Conservation (phyloP, 2,888 invertebrate species). For the Sclerodermus sp. region DNA sequence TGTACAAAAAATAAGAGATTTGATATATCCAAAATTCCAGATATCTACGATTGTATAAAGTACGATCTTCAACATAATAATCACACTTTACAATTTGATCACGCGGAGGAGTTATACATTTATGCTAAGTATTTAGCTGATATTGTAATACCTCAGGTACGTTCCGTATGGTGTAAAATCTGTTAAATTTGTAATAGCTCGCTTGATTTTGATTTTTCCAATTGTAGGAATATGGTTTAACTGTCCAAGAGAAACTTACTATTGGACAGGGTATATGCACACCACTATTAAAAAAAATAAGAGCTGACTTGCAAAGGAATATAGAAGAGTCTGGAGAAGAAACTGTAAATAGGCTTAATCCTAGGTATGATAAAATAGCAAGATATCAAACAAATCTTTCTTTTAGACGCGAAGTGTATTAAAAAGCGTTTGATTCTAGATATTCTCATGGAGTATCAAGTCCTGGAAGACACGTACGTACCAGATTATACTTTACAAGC, state of each 20-base stretch:
- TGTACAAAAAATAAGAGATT: slow-evolving; percentile 88
- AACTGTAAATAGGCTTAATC: slow-evolving; percentile 93
- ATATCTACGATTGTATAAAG: slow-evolving; percentile 99
- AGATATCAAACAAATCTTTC: background rate
- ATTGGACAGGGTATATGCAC: slow-evolving; percentile 98
- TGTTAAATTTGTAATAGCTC: too few species aligned
- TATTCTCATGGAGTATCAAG: slow-evolving; percentile 98
- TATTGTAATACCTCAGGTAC: slow-evolving; percentile 95
- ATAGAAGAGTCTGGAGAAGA: slow-evolving; percentile 90
- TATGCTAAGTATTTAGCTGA: slow-evolving; percentile 97
- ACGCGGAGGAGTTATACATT: slow-evolving; percentile 90
- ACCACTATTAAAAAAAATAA: slow-evolving; percentile 91
- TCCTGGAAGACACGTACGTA: slow-evolving; percentile 96
- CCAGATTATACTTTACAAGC: slow-evolving; percentile 98
- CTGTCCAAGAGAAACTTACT: slow-evolving; percentile 91
- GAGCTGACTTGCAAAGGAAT: slow-evolving; percentile 91
- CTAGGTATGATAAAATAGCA: slow-evolving; percentile 63
- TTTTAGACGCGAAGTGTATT: background rate
- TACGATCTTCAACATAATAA: slow-evolving; percentile 98
- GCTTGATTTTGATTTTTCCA: too few species aligned
- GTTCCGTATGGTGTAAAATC: too few species aligned
- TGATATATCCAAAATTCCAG: slow-evolving; percentile 98
- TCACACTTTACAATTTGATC: slow-evolving; percentile 88
- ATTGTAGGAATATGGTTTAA: slow-evolving; percentile 97
- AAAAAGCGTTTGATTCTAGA: slow-evolving; percentile 54